These are phyloP conservation scores for Gonatopus flavifemur DNA, from an alignment of 1,140 invertebrate genomes.

Conservation along the genomic window DNA sequence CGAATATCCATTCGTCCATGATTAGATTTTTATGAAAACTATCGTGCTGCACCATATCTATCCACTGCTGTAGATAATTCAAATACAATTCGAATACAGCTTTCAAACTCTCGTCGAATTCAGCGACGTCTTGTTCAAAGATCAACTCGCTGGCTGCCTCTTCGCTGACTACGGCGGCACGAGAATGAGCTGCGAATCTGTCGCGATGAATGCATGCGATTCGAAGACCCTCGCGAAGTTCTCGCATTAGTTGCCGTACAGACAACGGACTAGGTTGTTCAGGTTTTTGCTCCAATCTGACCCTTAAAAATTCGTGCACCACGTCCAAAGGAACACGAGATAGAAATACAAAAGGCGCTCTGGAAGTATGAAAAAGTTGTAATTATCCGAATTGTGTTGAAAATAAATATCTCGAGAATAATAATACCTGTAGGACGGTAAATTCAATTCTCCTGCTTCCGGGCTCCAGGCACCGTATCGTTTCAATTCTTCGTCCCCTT, in stretches of 20 bases:
- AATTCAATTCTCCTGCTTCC: conserved; percentile 72
- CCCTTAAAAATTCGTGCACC: conserved; percentile 82
- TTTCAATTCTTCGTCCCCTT: conserved; percentile 59
- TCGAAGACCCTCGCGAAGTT: conserved; percentile 81
- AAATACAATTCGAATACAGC: conserved; percentile 75
- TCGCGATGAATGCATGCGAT: conserved; percentile 77
- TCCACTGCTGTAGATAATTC: conserved; percentile 74
- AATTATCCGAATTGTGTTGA: not conserved
- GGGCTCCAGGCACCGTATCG: conserved; percentile 77
- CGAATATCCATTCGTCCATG: conserved; percentile 81
- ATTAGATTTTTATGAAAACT: conserved; percentile 74
- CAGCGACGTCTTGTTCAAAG: conserved; percentile 65
- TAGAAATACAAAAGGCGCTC: conserved; percentile 81
- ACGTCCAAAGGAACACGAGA: conserved; percentile 81
- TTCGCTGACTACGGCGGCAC: conserved; percentile 64
- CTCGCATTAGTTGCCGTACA: conserved; percentile 83
- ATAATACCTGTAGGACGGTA: conserved; percentile 74
- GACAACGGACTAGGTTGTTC: conserved; percentile 82
- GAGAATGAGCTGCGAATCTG: conserved; percentile 71
- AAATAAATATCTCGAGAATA: not conserved
- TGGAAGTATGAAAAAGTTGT: conserved; percentile 12
- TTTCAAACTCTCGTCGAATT: conserved; percentile 78
- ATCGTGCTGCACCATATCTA: conserved; percentile 68
- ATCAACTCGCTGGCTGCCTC: conserved; percentile 48
- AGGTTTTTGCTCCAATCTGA: conserved; percentile 81